Evolutionary conservation across 1,140 invertebrate species (phyloP), one percentile per base, ranked within the genome.

Genomic region (Brachystomella parvula): DNA sequence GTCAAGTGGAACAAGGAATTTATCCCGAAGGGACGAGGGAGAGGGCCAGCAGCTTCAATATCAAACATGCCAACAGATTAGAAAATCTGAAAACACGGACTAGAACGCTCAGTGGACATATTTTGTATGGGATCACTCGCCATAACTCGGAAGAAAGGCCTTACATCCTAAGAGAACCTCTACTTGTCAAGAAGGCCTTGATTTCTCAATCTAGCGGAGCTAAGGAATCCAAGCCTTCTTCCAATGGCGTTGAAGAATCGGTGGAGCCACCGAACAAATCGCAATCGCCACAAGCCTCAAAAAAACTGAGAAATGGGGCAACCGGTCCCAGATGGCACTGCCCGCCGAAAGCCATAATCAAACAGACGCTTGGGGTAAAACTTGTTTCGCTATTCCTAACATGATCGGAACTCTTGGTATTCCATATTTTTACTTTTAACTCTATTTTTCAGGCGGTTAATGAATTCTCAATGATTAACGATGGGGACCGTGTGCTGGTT

Each of bases 401-500:
- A 47, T 24, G 31, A 29, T 24, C 24, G n/a, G 6, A 47, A 60
- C 65, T 30, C 24, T 63, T 64, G 2, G 60, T 53, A 19, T 29
- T 29, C 2, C 19, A 61, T 33, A 61, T 53, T 53, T 53, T 53
- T 9, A 53, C 9, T 26, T 9, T 53, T 53, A 15, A 53, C 24
- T 53, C 30, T 63, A 26, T 75, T 66, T 56, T 76, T 3, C 76
- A 88, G 83, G 90, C 89, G 0, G 81, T 94, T 21, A 83, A 87
- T 65, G 88, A 92, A 73, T 92, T 87, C 77, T 83, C 86, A 24
- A 95, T 95, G 92, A 86, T 96, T 21, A 81, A 84, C 66, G 83
- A 90, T 75, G 89, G 87, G 1, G 92, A 96, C 74, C 83, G 84
- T 61, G 65, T 72, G 33, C 1, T 64, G 1, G 47, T 68, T n/a